Conservation (phyloP, 1,140 invertebrate species). For the Ceratosolen solmsi region DNA sequence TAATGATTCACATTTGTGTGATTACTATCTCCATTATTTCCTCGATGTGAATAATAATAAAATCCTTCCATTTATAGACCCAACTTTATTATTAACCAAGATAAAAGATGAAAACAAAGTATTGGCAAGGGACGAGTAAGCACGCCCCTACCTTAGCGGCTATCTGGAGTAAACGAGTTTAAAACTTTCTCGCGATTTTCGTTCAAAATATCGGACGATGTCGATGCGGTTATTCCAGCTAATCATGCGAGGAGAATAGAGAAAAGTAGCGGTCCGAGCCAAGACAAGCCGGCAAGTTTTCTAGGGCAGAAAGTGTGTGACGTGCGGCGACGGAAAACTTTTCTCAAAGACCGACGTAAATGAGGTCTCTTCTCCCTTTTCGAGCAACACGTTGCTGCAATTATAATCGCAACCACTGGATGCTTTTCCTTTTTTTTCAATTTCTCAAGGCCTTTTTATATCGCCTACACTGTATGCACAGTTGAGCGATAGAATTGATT, state of each 20-base stretch:
- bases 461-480: background rate
- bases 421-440: conserved; percentile 27
- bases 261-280: background rate
- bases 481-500: background rate
- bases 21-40: background rate
- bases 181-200: conserved; percentile 44
- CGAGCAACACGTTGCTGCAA: conserved; percentile 12
- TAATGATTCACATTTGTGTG: background rate
- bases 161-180: conserved; percentile 11
- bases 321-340: background rate
- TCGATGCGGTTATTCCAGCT: conserved; percentile 28
- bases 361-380: conserved; percentile 34
- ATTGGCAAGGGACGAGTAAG: background rate
- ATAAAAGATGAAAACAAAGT: conserved; percentile 2
- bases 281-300: background rate
- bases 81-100: background rate
- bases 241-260: conserved; percentile 27
- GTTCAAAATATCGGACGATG: conserved; percentile 20
- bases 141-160: too few relatives aligned
- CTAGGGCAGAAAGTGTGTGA: conserved; percentile 31
- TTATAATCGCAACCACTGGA: background rate
- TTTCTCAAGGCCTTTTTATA: too few relatives aligned
- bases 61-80: background rate
- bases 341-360: background rate
- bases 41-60: background rate